Evolutionary conservation across 1,140 invertebrate genomes (phyloP).

Genomic region (Bombus vancouverensis): DNA sequence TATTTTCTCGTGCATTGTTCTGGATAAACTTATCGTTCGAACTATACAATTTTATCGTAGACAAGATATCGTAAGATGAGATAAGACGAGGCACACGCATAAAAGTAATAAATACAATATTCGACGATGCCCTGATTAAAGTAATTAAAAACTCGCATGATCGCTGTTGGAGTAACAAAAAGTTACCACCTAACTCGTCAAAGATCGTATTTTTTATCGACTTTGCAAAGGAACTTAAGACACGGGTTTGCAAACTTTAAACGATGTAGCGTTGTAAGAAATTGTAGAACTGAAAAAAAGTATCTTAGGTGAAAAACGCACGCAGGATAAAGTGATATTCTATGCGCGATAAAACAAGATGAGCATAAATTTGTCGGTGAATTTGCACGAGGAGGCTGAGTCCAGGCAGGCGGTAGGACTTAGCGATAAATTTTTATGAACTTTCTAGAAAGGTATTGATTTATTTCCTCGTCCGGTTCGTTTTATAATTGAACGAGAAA

Average conservation of each 20-base stretch:
- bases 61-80: accelerated
- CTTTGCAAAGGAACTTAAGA: conserved; percentile 37
- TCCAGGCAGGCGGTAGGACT: not conserved
- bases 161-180: not conserved
- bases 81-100: not conserved
- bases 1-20: no score
- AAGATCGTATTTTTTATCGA: conserved; percentile 1
- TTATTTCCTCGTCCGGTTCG: not conserved
- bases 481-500: not conserved
- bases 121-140: not conserved
- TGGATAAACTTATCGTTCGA: not conserved
- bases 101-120: not conserved
- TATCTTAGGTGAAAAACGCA: conserved; percentile 3
- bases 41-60: not conserved
- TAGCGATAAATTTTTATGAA: conserved; percentile 43
- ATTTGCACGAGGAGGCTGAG: conserved; percentile 33
- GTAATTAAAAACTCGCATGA: not conserved
- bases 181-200: not conserved
- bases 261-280: conserved; percentile 35
- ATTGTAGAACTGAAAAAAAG: conserved; percentile 17
- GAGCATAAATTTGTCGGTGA: conserved; percentile 41
- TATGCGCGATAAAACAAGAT: conserved; percentile 49
- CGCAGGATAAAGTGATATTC: conserved; percentile 25
- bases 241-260: conserved; percentile 21
- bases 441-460: conserved; percentile 27